Evolutionary conservation across 2,113 vertebrate genomes (phyloP), one percentile per base, ranked within the genome.

Genomic region (Motacilla alba): DNA sequence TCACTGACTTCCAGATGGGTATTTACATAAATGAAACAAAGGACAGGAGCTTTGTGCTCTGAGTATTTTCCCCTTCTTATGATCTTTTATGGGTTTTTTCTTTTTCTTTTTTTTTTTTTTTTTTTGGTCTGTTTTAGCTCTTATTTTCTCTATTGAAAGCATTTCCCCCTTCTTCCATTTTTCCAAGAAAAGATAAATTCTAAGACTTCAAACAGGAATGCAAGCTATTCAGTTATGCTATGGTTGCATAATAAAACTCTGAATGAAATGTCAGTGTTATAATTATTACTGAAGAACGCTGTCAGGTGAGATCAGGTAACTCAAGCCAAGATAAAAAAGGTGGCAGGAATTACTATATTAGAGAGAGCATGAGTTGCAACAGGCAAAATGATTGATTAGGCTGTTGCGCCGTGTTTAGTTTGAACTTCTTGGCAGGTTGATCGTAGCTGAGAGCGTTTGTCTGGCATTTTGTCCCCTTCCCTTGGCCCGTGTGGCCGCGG

Each of bases 241-340:
- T 2, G 0, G 35, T 74, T 69, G 52, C 64, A 83, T 88, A 77
- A 91, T 68, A 93, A 92, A 85, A 27, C 13, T 22, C 31, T 37
- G 68, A 73, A 92, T 95, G 90, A 83, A 88, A 95, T 81, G 79
- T 90, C 85, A 92, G 79, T 39, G 64, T 72, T 80, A 49, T 83
- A 86, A 86, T 92, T 95, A 90, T 60, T 88, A 68, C 75, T 72
- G 35, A 80, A 75, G 44, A n/a, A 46, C 11, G 30, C 35, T 78
- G 68, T 35, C 85, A 81, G 79, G 60, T 93, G 69, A 83, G 60
- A 60, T 43, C 70, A 55, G 47, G 11, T 83, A 74, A 73, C 52
- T 83, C 43, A 56, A 37, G 56, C 43, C 43, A 28, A 69, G 72
- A 50, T 55, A 49, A 39, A 83, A 85, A 88, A 93, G 67, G 47